These are phyloP conservation scores for Limosa lapponica DNA, from an alignment of 2,797 vertebrate genomes.

Conservation along the genomic window DNA sequence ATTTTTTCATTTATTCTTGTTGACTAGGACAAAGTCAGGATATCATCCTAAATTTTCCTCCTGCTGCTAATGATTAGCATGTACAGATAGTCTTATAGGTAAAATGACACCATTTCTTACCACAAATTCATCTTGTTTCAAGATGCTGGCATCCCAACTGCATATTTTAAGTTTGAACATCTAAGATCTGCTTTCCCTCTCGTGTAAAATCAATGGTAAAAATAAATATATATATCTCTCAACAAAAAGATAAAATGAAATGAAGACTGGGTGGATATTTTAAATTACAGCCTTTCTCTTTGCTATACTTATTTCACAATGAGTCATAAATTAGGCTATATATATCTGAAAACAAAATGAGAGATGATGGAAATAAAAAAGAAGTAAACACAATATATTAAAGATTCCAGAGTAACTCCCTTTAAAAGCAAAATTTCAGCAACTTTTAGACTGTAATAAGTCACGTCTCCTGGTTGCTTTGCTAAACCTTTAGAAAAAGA, in stretches of 20 bases:
- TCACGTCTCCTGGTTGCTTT: not conserved
- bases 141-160: not conserved
- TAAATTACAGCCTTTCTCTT: not conserved
- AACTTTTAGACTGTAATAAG: not conserved
- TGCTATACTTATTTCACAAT: not conserved
- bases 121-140: not conserved
- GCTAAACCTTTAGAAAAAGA: not conserved
- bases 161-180: not conserved
- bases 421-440: not conserved
- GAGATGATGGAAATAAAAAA: not conserved
- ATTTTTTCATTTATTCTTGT: not conserved
- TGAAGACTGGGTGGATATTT: not conserved
- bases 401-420: not conserved
- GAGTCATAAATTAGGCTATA: not conserved
- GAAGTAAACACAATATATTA: not conserved
- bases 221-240: accelerated
- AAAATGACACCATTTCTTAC: not conserved
- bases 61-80: not conserved
- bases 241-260: not conserved
- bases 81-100: not conserved
- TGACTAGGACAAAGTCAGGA: not conserved
- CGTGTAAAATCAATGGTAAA: not conserved
- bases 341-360: not conserved
- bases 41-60: not conserved
- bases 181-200: not conserved